Evolutionary conservation across 2,797 vertebrate species (phyloP).

Genomic region (Etheostoma nigrum): DNA sequence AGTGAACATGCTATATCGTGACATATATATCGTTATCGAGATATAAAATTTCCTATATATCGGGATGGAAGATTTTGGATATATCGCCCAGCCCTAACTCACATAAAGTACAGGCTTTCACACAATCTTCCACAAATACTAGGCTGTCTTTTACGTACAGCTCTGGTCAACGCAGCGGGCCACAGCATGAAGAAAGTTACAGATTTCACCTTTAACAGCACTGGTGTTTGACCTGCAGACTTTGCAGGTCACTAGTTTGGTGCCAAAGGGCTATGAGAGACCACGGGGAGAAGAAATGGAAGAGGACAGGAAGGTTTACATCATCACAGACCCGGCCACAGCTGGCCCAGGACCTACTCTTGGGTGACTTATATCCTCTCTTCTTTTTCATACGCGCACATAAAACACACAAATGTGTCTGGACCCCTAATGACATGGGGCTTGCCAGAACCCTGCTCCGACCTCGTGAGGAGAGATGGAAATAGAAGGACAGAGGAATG

Average conservation of each 20-base stretch:
- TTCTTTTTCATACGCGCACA: slow-evolving; percentile 22
- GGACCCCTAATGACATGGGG: slow-evolving; percentile 74
- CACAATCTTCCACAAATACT: background rate
- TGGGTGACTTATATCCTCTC: slow-evolving; percentile 79
- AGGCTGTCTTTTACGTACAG: background rate
- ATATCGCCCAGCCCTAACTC: background rate
- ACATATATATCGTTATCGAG: too few relatives aligned
- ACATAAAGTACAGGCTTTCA: slow-evolving; percentile 16
- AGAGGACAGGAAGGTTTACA: slow-evolving; percentile 46
- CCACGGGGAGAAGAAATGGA: slow-evolving; percentile 21
- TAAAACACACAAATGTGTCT: slow-evolving; percentile 48
- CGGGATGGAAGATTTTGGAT: too few relatives aligned
- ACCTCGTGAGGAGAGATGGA: slow-evolving; percentile 67
- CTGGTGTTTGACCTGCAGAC: slow-evolving; percentile 40
- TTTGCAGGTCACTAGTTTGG: slow-evolving; percentile 17
- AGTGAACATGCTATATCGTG: too few relatives aligned
- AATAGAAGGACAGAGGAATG: slow-evolving; percentile 43
- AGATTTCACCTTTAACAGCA: slow-evolving; percentile 32
- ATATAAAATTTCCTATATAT: too few relatives aligned
- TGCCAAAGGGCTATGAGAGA: slow-evolving; percentile 30
- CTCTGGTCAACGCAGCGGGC: background rate
- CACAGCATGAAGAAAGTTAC: background rate
- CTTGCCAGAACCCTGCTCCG: slow-evolving; percentile 65
- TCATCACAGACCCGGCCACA: slow-evolving; percentile 71
- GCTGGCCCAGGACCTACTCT: slow-evolving; percentile 76